Evolutionary conservation across 92 coral and sea anemone genomes (phyloP).

Genomic region (Paramuricea clavata): DNA sequence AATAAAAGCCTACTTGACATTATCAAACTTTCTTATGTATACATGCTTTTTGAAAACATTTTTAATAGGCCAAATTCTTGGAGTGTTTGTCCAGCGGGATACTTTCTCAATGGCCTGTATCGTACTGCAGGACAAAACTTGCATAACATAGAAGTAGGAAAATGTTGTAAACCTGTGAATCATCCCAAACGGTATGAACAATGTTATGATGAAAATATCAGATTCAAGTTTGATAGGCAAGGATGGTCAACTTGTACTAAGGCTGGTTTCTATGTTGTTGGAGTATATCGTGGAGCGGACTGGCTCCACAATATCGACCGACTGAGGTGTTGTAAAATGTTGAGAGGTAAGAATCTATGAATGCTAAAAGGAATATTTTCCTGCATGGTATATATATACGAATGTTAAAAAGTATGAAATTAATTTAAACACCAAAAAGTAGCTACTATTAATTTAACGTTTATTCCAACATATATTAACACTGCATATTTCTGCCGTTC

Average conservation of each 20-base stretch:
- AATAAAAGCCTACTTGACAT: too few species aligned
- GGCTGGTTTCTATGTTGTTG: constrained; percentile 68
- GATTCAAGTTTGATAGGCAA: neutral
- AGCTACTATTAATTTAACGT: too few species aligned
- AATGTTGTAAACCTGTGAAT: constrained; percentile 36
- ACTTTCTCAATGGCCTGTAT: constrained; percentile 23
- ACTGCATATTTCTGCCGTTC: too few species aligned
- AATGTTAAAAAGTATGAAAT: too few species aligned
- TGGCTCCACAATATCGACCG: constrained; percentile 65
- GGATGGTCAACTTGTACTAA: constrained; percentile 31
- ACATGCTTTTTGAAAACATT: too few species aligned
- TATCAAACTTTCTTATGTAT: too few species aligned
- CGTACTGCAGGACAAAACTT: neutral
- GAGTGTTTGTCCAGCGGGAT: constrained; percentile 16
- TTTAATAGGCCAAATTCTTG: constrained; percentile 1
- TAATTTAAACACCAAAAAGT: too few species aligned
- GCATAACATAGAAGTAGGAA: constrained; percentile 29
- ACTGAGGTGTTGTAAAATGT: constrained; percentile 74
- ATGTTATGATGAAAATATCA: constrained; percentile 8
- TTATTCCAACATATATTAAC: too few species aligned
- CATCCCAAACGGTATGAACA: neutral
- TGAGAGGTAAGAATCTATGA: constrained; percentile 65
- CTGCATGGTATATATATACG: too few species aligned
- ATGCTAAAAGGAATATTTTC: too few species aligned
- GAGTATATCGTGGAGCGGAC: constrained; percentile 72